These are phyloP conservation scores for Tribolium madens DNA, from an alignment of 1,140 invertebrate genomes.

Conservation along the genomic window DNA sequence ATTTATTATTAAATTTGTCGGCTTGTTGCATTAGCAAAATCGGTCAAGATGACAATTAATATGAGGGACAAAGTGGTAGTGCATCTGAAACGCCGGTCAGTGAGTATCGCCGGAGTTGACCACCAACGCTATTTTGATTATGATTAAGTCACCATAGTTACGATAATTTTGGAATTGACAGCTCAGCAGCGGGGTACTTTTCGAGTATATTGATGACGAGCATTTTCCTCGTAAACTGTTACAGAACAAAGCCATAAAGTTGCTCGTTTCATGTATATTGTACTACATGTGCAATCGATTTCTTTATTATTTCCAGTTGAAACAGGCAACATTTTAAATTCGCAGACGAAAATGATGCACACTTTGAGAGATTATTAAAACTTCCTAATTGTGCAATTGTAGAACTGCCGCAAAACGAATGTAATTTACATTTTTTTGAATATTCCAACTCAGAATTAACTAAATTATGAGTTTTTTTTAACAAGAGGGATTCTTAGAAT, in stretches of 20 bases:
- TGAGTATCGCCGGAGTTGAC: neutral
- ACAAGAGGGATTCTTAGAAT: neutral
- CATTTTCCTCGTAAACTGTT: neutral
- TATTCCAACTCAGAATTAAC: neutral
- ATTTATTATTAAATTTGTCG: neutral
- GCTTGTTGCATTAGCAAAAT: neutral
- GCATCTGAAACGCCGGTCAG: neutral
- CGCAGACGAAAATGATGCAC: neutral
- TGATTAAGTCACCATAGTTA: neutral
- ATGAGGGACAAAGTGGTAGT: neutral
- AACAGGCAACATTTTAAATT: neutral
- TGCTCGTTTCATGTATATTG: neutral
- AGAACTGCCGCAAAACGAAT: neutral
- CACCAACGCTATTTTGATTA: neutral
- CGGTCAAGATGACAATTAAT: neutral
- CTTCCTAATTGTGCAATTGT: neutral
- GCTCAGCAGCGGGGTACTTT: neutral
- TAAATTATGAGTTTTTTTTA: neutral
- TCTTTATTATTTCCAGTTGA: conserved; percentile 1
- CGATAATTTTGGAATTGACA: conserved; percentile 4
- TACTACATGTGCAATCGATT: neutral
- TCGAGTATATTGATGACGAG: neutral
- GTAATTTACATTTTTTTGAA: no score
- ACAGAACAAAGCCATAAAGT: neutral
- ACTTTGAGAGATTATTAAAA: neutral